phyloP scores from a whole-genome alignment of 1,140 invertebrate species.

The Pinna nobilis region DNA sequence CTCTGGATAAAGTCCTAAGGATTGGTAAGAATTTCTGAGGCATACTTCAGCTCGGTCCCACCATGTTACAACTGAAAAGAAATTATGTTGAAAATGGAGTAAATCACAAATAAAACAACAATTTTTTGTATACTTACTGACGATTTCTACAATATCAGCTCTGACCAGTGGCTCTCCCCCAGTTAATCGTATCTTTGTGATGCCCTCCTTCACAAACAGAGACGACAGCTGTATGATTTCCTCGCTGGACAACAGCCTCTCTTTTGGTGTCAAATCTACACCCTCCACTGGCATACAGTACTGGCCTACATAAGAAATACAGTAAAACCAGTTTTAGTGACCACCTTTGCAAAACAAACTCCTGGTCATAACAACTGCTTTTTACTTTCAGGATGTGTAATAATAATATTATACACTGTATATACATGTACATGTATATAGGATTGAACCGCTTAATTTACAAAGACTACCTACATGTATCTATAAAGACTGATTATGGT shows the following conservation, averaged over 20 bases:
- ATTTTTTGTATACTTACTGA: slow-evolving; percentile 78
- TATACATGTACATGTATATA: neutral
- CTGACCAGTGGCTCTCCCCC: slow-evolving; percentile 97
- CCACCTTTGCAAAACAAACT: neutral
- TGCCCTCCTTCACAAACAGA: slow-evolving; percentile 92
- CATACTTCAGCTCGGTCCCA: no score
- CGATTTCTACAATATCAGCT: slow-evolving; percentile 88
- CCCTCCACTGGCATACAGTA: slow-evolving; percentile 99
- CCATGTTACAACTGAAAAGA: no score
- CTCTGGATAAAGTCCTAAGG: no score
- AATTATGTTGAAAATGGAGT: no score
- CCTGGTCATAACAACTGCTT: neutral
- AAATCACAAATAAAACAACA: no score
- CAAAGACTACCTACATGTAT: no score
- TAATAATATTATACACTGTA: neutral
- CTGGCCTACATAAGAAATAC: slow-evolving; percentile 80
- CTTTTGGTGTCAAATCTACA: slow-evolving; percentile 83
- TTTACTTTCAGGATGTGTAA: neutral
- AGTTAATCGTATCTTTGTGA: slow-evolving; percentile 94
- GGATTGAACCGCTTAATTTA: neutral
- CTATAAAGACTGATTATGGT: no score
- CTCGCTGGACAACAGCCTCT: slow-evolving; percentile 85
- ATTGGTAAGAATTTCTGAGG: neutral
- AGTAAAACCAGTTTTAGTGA: neutral
- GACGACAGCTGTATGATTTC: slow-evolving; percentile 89